Evolutionary conservation across 2,113 vertebrate species (phyloP), one percentile per base, ranked within the genome.

Genomic region (Herpetotheres cachinnans): DNA sequence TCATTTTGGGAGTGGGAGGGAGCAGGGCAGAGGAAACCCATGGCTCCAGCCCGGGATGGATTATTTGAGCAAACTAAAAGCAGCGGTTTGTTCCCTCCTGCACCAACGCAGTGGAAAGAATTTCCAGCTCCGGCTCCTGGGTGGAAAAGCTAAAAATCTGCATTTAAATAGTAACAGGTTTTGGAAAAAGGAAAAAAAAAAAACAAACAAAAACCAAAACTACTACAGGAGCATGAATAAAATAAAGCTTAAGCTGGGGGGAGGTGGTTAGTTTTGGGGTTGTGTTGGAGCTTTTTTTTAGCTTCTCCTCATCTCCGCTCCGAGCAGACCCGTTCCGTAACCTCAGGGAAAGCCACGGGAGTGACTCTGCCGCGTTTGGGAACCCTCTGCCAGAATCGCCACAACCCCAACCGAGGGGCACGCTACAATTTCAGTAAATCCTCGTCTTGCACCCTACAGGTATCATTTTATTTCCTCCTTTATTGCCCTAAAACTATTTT

Each of bases 81-180:
- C 82, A 82, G 84, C 0, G 44, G 89, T 97, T 96, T 96, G 95
- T 95, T 96, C 91, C 92, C 94, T 94, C 78, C 95, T 94, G 87
- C 91, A 92, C 81, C 86, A 95, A 92, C 74, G 67, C 91, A 96
- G 90, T 94, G 96, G 94, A 97, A 97, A 96, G 91, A 97, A 95
- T 97, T 97, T 96, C 90, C 94, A 85, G 54, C 93, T 90, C 85
- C 11, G 0, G 82, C 93, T 90, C 90, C 86, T 0, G 34, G 42
- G 86, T 95, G 92, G 95, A 97, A 95, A 96, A 95, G 95, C 92
- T 97, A 90, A 97, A 97, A 96, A 97, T 93, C 70, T 54, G 69
- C 74, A 7, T 96, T 97, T 89, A 95, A 97, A 98, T 95, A 96
- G 91, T 72, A 91, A 96, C 89, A 52, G 30, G 88, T 86, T 94